These are phyloP conservation scores for Metopolophium dirhodum DNA, from an alignment of 1,140 invertebrate species.

Conservation along the genomic window DNA sequence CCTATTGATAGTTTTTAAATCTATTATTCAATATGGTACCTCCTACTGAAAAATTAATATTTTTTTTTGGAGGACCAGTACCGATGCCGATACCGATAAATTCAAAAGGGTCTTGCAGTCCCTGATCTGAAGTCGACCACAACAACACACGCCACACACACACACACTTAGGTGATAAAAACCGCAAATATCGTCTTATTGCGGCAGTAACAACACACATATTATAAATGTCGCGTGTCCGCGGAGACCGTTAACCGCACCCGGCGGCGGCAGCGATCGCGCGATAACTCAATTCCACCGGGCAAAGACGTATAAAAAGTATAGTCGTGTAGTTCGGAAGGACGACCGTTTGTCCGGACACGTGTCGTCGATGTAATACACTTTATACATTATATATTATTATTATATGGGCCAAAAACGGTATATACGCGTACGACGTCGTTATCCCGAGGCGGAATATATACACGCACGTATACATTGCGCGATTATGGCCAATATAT, in stretches of 20 bases:
- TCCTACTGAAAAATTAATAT: too few species aligned
- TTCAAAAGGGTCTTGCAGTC: too few species aligned
- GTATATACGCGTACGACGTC: background rate
- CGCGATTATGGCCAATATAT: background rate
- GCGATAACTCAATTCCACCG: background rate
- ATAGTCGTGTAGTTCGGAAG: background rate
- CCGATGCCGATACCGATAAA: too few species aligned
- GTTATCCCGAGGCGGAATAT: background rate
- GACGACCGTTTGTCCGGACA: background rate
- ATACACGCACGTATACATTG: too few species aligned
- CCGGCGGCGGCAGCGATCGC: background rate
- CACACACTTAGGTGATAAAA: background rate
- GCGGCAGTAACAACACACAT: background rate
- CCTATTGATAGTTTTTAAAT: too few species aligned
- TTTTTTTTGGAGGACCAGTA: too few species aligned
- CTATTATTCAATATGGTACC: too few species aligned
- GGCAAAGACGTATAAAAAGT: background rate
- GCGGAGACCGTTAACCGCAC: conserved; percentile 30
- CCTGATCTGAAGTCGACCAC: too few species aligned
- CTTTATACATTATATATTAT: background rate
- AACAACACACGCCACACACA: too few species aligned
- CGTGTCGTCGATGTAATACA: background rate
- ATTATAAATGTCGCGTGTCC: background rate
- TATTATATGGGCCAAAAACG: background rate
- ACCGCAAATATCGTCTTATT: background rate